phyloP scores from a whole-genome alignment of 2,113 vertebrate species.

The Proterorhinus semilunaris region DNA sequence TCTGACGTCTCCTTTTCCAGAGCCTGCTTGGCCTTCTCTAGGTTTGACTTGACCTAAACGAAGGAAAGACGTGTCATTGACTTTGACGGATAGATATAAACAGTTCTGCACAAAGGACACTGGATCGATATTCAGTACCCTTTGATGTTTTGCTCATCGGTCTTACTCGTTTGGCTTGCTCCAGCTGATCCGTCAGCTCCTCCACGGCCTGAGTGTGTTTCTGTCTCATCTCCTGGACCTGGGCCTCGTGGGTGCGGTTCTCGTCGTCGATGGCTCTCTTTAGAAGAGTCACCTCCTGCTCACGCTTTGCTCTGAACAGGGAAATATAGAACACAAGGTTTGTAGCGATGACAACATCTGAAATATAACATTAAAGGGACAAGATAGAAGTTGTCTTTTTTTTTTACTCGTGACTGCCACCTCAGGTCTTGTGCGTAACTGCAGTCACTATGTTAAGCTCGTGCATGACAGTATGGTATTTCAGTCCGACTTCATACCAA shows the following conservation, averaged over 20 bases:
- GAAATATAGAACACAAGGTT: not conserved
- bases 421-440: no score
- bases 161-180: conserved; percentile 91
- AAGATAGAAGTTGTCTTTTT: no score
- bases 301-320: conserved; percentile 87
- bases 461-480: no score
- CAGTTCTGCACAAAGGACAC: no score
- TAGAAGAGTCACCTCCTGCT: conserved; percentile 90
- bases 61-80: not conserved
- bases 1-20: conserved; percentile 91
- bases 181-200: conserved; percentile 91
- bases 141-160: not conserved
- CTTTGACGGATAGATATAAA: no score
- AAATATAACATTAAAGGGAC: no score
- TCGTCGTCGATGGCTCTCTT: conserved; percentile 93
- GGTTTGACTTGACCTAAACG: conserved; percentile 84
- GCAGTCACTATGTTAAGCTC: no score
- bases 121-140: no score
- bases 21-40: conserved; percentile 91
- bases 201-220: conserved; percentile 90
- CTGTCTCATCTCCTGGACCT: conserved; percentile 94
- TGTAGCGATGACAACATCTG: not conserved
- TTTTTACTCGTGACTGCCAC: no score
- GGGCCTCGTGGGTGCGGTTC: conserved; percentile 86
- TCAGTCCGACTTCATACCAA: no score